A percentile compares a stretch with the other conserved stretches of the same genome.
phyloP scores from a whole-genome alignment of 2,797 vertebrate species.

The Clarias pachynema region DNA sequence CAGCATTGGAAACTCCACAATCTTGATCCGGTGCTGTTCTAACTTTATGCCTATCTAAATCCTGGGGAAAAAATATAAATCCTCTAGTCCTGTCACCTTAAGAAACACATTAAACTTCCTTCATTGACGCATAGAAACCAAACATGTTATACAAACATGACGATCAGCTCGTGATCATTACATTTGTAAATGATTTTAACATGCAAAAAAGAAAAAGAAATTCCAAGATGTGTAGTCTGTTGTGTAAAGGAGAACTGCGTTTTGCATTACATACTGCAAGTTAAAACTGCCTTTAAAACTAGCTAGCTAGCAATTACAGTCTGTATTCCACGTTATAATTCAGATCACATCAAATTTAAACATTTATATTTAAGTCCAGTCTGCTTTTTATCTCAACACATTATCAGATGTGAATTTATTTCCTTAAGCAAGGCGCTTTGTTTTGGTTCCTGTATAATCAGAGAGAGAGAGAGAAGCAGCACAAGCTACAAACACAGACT shows the following conservation, averaged over 20 bases:
- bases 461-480: neutral
- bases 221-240: no score
- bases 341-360: neutral
- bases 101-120: no score
- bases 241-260: neutral
- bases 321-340: neutral
- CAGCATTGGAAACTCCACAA: conserved; percentile 73
- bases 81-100: no score
- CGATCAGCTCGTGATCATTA: no score
- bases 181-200: neutral
- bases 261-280: neutral
- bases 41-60: conserved; percentile 10
- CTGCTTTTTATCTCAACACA: neutral
- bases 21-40: conserved; percentile 16
- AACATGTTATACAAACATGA: neutral
- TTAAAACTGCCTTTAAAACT: neutral
- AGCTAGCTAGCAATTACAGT: neutral
- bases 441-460: conserved; percentile 12
- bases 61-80: neutral
- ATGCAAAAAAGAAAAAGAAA: no score
- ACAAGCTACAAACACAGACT: neutral
- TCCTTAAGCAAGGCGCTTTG: neutral
- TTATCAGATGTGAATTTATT: neutral
- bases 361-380: neutral
- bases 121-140: neutral